A percentile compares a stretch with the other conserved stretches of the same genome.
These are phyloP conservation scores for Abrostola triplasia DNA, from an alignment of 2,888 invertebrate species.

Conservation along the genomic window DNA sequence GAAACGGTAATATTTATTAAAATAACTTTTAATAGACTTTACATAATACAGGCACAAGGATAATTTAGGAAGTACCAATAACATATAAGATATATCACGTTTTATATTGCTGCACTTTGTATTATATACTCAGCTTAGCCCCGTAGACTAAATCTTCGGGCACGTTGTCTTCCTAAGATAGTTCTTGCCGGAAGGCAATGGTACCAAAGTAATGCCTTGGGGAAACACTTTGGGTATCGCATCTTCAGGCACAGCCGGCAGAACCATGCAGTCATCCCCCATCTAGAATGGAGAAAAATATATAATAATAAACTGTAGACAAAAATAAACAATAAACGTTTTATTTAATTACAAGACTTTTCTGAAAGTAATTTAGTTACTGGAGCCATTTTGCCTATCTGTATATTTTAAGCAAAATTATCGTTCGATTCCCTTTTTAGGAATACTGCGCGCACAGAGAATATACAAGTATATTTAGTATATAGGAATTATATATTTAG, in stretches of 20 bases:
- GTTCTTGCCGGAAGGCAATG: conserved; percentile 94
- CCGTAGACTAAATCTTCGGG: conserved; percentile 72
- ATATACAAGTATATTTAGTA: too few relatives aligned
- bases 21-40: conserved; percentile 40
- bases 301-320: not conserved
- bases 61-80: conserved; percentile 22
- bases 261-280: conserved; percentile 96
- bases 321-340: not conserved
- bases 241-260: conserved; percentile 92
- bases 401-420: too few relatives aligned
- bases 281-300: conserved; percentile 83
- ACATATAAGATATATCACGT: conserved; percentile 11
- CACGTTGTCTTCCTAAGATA: conserved; percentile 93
- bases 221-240: conserved; percentile 92
- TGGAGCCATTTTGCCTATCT: too few relatives aligned
- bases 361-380: too few relatives aligned
- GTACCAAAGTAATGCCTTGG: conserved; percentile 89
- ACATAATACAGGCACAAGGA: conserved; percentile 26
- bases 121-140: conserved; percentile 3
- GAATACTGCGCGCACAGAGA: too few relatives aligned
- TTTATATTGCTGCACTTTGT: conserved; percentile 8
- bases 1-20: conserved; percentile 26
- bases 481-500: too few relatives aligned
- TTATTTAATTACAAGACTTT: too few relatives aligned
- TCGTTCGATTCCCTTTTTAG: too few relatives aligned